Evolutionary conservation across 2,888 invertebrate genomes (phyloP), one percentile per base, ranked within the genome.

Genomic region (Stenoptilia bipunctidactyla): DNA sequence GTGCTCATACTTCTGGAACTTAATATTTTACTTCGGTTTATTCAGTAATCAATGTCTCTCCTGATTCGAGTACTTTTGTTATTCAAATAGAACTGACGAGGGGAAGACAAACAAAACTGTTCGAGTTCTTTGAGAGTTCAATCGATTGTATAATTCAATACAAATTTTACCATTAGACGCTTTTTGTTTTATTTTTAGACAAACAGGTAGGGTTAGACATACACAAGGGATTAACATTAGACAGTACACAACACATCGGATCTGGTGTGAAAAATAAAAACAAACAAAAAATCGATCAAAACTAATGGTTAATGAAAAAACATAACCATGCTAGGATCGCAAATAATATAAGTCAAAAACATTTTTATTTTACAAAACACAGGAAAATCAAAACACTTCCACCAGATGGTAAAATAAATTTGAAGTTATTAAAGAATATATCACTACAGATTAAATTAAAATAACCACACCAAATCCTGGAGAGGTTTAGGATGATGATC

Each of bases 221-320:
- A 93, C 92, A 93, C 92, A 92, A 90, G 87, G 92, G 91, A 90
- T 89, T 85, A 89, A 91, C 90, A 91, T 90, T 91, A 92, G 92
- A 92, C 92, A 92, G 92, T 91, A 92, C 92, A 93, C 93, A 93
- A 85, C 79, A 83, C 84, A 77, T 79, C 79, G 76, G 79, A 80
- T 85, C 84, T 84, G 85, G 84, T 82, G 85, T 80, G 84, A 82
- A 77, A 77, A 73, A 64, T 64, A 74, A 71, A 59, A 66, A 62
- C 52, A 60, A 34, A 34, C 49, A 57, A 66, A 62, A 71, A 72
- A 39, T 14, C 27, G 53, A 54, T 44, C 56, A 64, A 66, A 62
- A 56, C 13, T 59, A 51, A 62, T 67, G 65, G 57, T 67, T 56
- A 63, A 66, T 64, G 57, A 52, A 63, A 61, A 54, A 69, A 67